Base-by-base conservation (phyloP, 2,888 invertebrate species). In the Tryphoninae sp. region DNA sequence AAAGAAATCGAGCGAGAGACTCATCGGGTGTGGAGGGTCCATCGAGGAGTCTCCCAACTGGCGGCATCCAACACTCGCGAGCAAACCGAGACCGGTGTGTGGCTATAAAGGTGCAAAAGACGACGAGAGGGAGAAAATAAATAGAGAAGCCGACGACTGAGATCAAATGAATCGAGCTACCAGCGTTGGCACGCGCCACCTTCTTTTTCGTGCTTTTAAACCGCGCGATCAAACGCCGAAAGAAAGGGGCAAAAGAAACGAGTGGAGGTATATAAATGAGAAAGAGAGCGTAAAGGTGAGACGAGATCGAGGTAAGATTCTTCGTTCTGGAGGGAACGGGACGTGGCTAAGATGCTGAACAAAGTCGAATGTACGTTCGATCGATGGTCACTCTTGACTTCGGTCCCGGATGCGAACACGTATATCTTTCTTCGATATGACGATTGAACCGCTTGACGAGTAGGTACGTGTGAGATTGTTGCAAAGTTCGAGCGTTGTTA, bases 271-370 rank as follows among this genome's bases (percentile, higher is more conserved):
- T 75, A 40, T 53, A 13, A 55, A 69, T 62, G 76, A 77, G 81
- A 84, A 84, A 83, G 82, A 82, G 78, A 79, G 72, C 76, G 80
- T 78, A 78, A 82, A 72, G 77, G 59, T 74, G 59, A 68, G 81
- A 81, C 69, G 77, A 81, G 81, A 81, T 79, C 65, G 67, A 68
- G 77, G 49, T 67, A 22, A 76, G 59, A 78, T 77, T 61, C 71
- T 22, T 67, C 67, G 7, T 55, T 51, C 67, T 58, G 45, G 19
- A 51, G 59, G 53, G 58, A 49, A 73, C 62, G 73, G 51, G n/a
- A 51, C 13, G 65, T 33, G 23, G 65, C 49, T 40, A 23, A 13
- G 42, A 61, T 26, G 13, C 67, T 42, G 11, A 45, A 53, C 40
- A 49, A 55, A 71, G 26, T 59, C 16, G 51, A 11, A 19, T 49